Conservation (phyloP, 2,797 vertebrate species). For the Platalea minor region DNA sequence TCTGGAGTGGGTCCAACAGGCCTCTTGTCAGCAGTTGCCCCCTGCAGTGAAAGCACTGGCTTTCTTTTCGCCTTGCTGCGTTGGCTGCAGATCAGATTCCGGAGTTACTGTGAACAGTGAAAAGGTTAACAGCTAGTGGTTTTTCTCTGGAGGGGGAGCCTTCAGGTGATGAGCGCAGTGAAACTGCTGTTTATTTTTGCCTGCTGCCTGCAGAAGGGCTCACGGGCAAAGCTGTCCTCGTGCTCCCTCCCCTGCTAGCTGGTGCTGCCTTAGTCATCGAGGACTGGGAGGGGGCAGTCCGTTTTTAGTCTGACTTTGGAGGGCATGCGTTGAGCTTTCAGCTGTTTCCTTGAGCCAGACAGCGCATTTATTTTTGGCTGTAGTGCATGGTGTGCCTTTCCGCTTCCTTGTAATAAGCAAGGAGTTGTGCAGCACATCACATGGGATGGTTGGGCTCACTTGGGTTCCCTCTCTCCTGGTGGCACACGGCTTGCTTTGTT, state of each 20-base stretch:
- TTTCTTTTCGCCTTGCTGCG: neutral
- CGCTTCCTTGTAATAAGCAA: neutral
- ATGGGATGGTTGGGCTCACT: neutral
- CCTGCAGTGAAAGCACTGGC: neutral
- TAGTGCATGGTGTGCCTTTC: neutral
- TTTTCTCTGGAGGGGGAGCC: neutral
- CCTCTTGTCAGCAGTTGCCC: neutral
- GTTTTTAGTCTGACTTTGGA: neutral
- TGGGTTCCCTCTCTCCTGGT: neutral
- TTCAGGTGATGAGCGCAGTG: neutral
- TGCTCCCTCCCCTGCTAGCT: neutral
- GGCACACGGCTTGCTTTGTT: accelerated
- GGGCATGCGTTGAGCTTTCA: neutral
- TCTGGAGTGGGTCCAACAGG: neutral
- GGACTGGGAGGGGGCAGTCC: neutral
- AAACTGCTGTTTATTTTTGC: slow-evolving; percentile 31
- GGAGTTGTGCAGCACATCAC: accelerated
- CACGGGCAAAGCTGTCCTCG: neutral
- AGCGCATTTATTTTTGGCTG: neutral
- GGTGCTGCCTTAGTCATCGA: neutral
- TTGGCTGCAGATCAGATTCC: neutral
- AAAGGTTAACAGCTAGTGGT: neutral
- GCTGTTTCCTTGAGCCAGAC: neutral
- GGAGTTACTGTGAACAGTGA: accelerated
- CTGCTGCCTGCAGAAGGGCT: neutral